phyloP scores from a whole-genome alignment of 2,797 vertebrate genomes.

The Serranus cabrilla region DNA sequence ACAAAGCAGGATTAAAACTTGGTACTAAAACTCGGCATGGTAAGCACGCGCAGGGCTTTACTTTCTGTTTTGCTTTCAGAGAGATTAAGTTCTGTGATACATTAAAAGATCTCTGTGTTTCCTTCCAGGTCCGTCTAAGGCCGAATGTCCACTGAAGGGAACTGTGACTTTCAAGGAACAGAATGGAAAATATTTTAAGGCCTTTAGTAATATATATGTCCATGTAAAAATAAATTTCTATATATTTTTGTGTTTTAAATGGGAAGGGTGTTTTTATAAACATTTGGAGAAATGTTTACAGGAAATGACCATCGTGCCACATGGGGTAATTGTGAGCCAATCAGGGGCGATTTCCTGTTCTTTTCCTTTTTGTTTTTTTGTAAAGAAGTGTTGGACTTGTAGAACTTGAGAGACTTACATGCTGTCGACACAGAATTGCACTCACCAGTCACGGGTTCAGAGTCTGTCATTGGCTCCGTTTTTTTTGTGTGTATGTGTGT shows the following conservation, averaged over 20 bases:
- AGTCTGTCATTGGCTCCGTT: slow-evolving; percentile 51
- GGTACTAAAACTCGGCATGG: slow-evolving; percentile 56
- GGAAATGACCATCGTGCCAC: slow-evolving; percentile 84
- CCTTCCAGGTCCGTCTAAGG: slow-evolving; percentile 71
- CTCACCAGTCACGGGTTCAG: slow-evolving; percentile 73
- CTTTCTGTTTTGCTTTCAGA: neutral
- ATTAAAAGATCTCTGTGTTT: slow-evolving; percentile 33
- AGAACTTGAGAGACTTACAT: slow-evolving; percentile 69
- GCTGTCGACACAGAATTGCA: slow-evolving; percentile 77
- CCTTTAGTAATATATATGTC: slow-evolving; percentile 83
- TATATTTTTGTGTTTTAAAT: slow-evolving; percentile 84
- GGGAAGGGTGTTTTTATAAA: slow-evolving; percentile 78
- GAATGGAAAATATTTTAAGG: slow-evolving; percentile 85
- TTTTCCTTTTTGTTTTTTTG: slow-evolving; percentile 23
- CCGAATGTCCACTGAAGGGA: slow-evolving; percentile 82
- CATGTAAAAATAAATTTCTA: slow-evolving; percentile 83
- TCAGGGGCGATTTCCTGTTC: slow-evolving; percentile 74
- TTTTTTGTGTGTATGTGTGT: neutral
- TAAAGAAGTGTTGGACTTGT: slow-evolving; percentile 48
- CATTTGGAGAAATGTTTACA: slow-evolving; percentile 82
- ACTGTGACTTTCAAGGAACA: slow-evolving; percentile 80
- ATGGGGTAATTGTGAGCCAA: slow-evolving; percentile 77
- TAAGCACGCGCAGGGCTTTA: slow-evolving; percentile 35
- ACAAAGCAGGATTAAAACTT: slow-evolving; percentile 82
- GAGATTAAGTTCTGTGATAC: neutral